Evolutionary conservation across 1,140 invertebrate species (phyloP), one percentile per base, ranked within the genome.

Genomic region (Propsilocerus akamusi): DNA sequence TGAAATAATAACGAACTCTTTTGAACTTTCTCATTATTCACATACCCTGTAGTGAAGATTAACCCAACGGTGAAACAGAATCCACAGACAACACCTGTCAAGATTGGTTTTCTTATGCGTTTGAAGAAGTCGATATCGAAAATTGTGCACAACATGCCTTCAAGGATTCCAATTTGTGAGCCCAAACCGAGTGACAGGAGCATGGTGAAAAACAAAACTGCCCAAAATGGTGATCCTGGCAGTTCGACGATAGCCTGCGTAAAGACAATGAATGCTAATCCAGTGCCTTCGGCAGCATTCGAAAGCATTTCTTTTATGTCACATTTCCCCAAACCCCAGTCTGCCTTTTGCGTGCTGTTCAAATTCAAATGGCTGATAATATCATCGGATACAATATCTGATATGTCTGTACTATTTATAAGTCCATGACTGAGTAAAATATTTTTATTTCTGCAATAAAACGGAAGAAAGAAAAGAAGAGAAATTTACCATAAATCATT

Each of bases 201-300:
- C 90, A 94, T 94, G 57, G 90, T 67, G 71, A 94, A 94, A 74
- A 94, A 94, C 26, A 92, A 80, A 51, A 92, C 79, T 2, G 89
- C 83, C 90, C 90, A 94, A 64, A 94, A 88, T 14, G 88, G 88
- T 1, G 87, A 82, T 10, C 81, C 83, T 0, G 90, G 90, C 50
- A 94, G 68, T 63, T 92, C 83, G 4, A 91, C 81, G 56, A 93
- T 93, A 0, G 89, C 88, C 67, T 92, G 84, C 0, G 88, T 91
- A 66, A 92, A 91, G 7, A 92, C 83, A 54, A 93, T 90, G 62
- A 92, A 92, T 1, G 88, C 90, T 48, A 94, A 63, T 8, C 90
- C 90, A 7, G 90, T 94, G 32, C 90, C 90, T 71, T 92, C 86
- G n/a, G 87, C 88, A 25, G 86, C 87, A 83, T 87, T 55, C 7